These are phyloP conservation scores for Kryphioiulus occultus DNA, from an alignment of 2,888 invertebrate species.

Conservation along the genomic window DNA sequence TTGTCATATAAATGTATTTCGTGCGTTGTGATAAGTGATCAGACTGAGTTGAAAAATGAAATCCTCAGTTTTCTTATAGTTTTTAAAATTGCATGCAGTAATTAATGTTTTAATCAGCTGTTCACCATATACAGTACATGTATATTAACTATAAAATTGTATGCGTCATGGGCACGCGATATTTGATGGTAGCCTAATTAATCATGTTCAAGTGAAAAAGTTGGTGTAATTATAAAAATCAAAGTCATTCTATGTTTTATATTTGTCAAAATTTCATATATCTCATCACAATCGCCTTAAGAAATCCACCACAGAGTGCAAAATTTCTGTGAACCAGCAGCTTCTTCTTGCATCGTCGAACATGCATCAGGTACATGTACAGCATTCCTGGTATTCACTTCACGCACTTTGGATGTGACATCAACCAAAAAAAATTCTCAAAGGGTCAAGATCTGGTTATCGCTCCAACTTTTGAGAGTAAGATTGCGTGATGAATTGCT, in stretches of 20 bases:
- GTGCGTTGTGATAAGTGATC: too few species aligned
- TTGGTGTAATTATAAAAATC: too few species aligned
- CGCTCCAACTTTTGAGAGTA: background rate
- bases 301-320: background rate
- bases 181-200: too few species aligned
- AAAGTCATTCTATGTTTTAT: background rate
- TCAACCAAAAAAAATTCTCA: background rate
- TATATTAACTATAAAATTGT: too few species aligned
- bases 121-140: too few species aligned
- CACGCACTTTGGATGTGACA: background rate
- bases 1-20: too few species aligned
- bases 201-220: too few species aligned
- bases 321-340: background rate
- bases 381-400: constrained; percentile 1
- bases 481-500: background rate
- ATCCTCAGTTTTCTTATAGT: too few species aligned
- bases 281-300: background rate
- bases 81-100: too few species aligned
- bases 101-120: too few species aligned
- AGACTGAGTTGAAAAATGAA: too few species aligned
- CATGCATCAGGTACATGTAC: background rate
- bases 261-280: background rate
- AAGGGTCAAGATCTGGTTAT: constrained; percentile 21
- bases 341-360: background rate
- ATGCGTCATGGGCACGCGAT: too few species aligned